These are phyloP conservation scores for Lutjanus erythropterus DNA, from an alignment of 2,113 vertebrate species.

Conservation along the genomic window DNA sequence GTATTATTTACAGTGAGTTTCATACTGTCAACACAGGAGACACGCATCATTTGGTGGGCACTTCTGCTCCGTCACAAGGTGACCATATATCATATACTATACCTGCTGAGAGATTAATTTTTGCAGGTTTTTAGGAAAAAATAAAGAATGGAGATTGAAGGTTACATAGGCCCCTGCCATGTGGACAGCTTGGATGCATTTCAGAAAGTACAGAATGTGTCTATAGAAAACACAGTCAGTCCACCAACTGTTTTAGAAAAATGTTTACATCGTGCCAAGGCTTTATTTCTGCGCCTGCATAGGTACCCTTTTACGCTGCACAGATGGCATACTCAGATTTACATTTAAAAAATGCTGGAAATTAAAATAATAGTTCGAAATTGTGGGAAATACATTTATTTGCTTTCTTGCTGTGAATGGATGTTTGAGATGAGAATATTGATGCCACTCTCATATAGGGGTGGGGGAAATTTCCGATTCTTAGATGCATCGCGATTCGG, in stretches of 20 bases:
- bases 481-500: no score
- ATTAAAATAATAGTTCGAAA: not conserved
- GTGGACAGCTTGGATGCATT: not conserved
- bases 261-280: not conserved
- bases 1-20: slow-evolving; percentile 23
- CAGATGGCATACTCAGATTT: not conserved
- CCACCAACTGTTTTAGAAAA: not conserved
- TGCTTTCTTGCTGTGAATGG: not conserved
- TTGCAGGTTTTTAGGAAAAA: not conserved
- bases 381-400: not conserved
- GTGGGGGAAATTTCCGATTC: no score
- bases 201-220: not conserved
- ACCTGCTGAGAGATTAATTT: not conserved
- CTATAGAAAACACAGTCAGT: not conserved
- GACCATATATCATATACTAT: not conserved
- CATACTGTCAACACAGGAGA: slow-evolving; percentile 4
- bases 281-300: not conserved
- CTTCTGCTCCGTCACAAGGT: not conserved
- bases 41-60: slow-evolving; percentile 7
- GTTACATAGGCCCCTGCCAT: not conserved
- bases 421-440: not conserved
- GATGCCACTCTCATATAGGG: not conserved
- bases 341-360: not conserved
- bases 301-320: not conserved
- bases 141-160: not conserved